Base-by-base conservation (phyloP, 2,888 invertebrate genomes). In the Frankliniella intonsa region DNA sequence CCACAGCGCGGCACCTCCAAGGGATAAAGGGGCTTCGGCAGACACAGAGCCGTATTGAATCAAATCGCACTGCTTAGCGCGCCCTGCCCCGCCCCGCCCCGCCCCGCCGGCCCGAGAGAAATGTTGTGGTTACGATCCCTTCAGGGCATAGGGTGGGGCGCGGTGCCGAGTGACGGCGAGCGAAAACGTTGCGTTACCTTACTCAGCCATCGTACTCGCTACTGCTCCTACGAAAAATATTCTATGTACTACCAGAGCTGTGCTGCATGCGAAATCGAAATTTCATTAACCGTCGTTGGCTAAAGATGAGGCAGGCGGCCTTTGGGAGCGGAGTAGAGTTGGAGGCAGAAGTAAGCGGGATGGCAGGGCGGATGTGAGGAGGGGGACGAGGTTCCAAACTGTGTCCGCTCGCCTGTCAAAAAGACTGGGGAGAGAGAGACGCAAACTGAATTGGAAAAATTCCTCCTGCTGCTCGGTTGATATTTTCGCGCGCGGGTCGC, bases 371-470 rank as follows among this genome's bases (percentile, higher is more conserved):
- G 38, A 38, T 5, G 38, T 38, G 38, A 38, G 38, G 38, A 2
- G 38, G 38, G 3, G 38, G 38, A 12, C 51, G 51, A 38, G 38
- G 38, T 38, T 38, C 65, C 10, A n/a, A 5, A n/a, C 69, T 22
- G 69, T 22, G 22, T 9, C 25, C 69, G 22, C 8, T 12, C 69
- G 25, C 25, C 69, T 76, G 69, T 76, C 69, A 76, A 76, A 76
- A n/a, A 62, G 62, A 62, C 62, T 62, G 19, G 5, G 14, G 62
- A n/a, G 62, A 25, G 62, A 25, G 69, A 25, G 25, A 76, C 69
- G 69, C 69, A 76, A 76, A 25, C 69, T 25, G 69, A 76, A 76
- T 76, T 76, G 69, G 69, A 76, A 76, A 76, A 69, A 69, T 69
- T 1, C 69, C 69, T 55, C 7, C 62, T 62, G 14, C 62, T 1